Percentiles rank a stretch among this genome's conserved stretches.
phyloP scores from a whole-genome alignment of 2,888 invertebrate genomes.

The Phyllotreta striolata region DNA sequence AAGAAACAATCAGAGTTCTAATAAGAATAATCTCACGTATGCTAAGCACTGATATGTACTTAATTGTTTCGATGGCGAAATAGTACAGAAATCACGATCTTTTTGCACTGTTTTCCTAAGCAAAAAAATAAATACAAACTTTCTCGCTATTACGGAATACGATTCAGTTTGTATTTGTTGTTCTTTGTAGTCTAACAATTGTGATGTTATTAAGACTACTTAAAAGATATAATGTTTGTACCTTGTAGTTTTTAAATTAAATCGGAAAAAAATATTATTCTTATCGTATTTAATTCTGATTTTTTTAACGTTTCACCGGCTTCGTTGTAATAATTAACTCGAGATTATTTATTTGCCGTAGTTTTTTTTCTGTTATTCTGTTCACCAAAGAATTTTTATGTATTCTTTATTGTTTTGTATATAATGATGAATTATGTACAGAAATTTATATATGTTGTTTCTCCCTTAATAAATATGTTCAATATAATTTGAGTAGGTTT shows the following conservation, averaged over 20 bases:
- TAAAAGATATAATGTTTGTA: conserved; percentile 52
- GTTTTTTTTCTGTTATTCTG: conserved; percentile 44
- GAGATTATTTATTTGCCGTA: conserved; percentile 48
- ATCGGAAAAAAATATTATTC: conserved; percentile 8
- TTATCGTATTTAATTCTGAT: conserved; percentile 14
- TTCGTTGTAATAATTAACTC: not conserved
- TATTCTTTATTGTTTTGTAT: conserved; percentile 58
- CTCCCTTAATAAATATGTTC: conserved; percentile 53
- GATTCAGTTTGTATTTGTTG: conserved; percentile 21
- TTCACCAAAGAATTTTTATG: conserved; percentile 62
- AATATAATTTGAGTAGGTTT: conserved; percentile 3
- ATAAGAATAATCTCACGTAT: conserved; percentile 26
- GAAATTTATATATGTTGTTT: conserved; percentile 63
- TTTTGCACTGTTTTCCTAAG: conserved; percentile 33
- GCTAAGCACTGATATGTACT: conserved; percentile 38
- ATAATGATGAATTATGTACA: conserved; percentile 60
- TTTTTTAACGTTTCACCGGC: conserved; percentile 18
- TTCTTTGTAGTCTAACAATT: conserved; percentile 35
- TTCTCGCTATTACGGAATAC: conserved; percentile 14
- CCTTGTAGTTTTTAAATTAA: conserved; percentile 44
- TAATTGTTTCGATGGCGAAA: conserved; percentile 29
- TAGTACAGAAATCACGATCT: conserved; percentile 32
- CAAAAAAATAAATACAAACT: conserved; percentile 20
- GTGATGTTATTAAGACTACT: conserved; percentile 41
- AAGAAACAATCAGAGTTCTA: conserved; percentile 37